Conservation (phyloP, 2,888 invertebrate genomes). For the Zygothrica quintamaculata region DNA sequence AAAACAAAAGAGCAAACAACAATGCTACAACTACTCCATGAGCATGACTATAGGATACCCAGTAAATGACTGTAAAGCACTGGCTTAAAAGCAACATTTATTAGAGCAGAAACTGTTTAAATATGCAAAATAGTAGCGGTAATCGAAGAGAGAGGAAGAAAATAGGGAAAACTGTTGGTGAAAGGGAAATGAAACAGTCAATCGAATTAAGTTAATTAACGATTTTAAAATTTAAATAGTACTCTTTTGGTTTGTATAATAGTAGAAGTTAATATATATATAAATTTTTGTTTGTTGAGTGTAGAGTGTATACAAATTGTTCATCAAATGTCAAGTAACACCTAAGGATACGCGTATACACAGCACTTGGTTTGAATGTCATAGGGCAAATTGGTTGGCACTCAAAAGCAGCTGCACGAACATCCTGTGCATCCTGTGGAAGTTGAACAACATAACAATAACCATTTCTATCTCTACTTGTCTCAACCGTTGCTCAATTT, state of each 20-base stretch:
- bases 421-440: conserved; percentile 70
- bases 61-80: no score
- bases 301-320: conserved; percentile 45
- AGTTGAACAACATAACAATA: conserved; percentile 61
- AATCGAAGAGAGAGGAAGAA: conserved; percentile 20
- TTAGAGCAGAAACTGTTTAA: conserved; percentile 46
- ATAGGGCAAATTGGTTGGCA: conserved; percentile 57
- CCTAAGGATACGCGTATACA: conserved; percentile 21
- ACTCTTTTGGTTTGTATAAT: conserved; percentile 30
- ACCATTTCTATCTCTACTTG: conserved; percentile 45
- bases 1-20: not conserved
- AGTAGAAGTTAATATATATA: conserved; percentile 4
- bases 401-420: conserved; percentile 71
- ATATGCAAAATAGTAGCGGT: conserved; percentile 52
- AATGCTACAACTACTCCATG: no score
- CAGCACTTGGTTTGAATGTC: conserved; percentile 62
- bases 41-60: no score
- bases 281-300: conserved; percentile 5
- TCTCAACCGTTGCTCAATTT: conserved; percentile 24
- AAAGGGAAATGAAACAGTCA: conserved; percentile 18
- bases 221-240: conserved; percentile 21
- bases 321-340: conserved; percentile 23
- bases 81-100: conserved; percentile 20
- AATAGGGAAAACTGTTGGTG: conserved; percentile 13
- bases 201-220: conserved; percentile 28